phyloP scores from a whole-genome alignment of 1,140 invertebrate species.

The fruit fly (Drosophila melanogaster) region Release_6_plus_ISO1_MT NT_033777.3:14530001-14530500 shows the following conservation, averaged over 20 bases:
- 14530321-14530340: slow-evolving; percentile 44
- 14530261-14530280: slow-evolving; percentile 46
- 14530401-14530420: slow-evolving; percentile 23
- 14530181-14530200: slow-evolving; percentile 41
- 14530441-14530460: background rate
- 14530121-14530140: slow-evolving; percentile 48
- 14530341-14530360: slow-evolving; percentile 38
- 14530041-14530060: slow-evolving; percentile 8
- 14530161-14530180: slow-evolving; percentile 42
- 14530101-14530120: slow-evolving; percentile 47
- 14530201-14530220: slow-evolving; percentile 34
- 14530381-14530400: slow-evolving; percentile 38
- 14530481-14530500: slow-evolving; percentile 37
- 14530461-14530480: slow-evolving; percentile 31
- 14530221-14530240: slow-evolving; percentile 28
- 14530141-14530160: slow-evolving; percentile 57
- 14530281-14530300: slow-evolving; percentile 47
- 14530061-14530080: slow-evolving; percentile 30
- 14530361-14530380: slow-evolving; percentile 40
- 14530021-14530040: slow-evolving; percentile 19
- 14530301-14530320: slow-evolving; percentile 50
- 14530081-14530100: slow-evolving; percentile 62
- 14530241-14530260: slow-evolving; percentile 49
- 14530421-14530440: background rate
- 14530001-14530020: slow-evolving; percentile 56